Evolutionary conservation across 2,113 vertebrate species (phyloP), one percentile per base, ranked within the genome.

Genomic region (Chamaetylas fuelleborni): DNA sequence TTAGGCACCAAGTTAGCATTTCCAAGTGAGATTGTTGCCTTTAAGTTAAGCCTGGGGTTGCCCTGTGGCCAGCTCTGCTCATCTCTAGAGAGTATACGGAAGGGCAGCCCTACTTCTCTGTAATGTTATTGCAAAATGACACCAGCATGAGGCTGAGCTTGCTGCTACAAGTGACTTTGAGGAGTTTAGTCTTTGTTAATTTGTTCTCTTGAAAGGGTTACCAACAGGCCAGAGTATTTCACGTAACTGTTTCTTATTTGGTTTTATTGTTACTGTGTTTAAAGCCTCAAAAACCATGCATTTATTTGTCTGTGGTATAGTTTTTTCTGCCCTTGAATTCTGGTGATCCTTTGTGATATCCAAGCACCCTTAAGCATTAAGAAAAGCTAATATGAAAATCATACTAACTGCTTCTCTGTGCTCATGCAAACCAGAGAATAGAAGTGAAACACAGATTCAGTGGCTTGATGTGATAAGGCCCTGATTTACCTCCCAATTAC

Each of bases 401-500:
- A 45, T 48, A 73, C 22, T 65, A 78, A 70, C 47, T 23, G 51
- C 43, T 83, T 71, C 72, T 74, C 56, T 83, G 34, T 64, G 54
- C 38, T 91, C 12, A 38, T 31, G 22, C 56, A 88, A 95, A 74
- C 38, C 47, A 92, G 24, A 33, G 14, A 88, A 81, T 8, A 56
- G 85, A 78, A 86, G 25, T 18, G 34, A 92, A 92, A 36, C 38
- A 80, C 50, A 88, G 64, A 81, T 86, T 78, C 72, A 66, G 38
- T 51, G 28, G 18, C 71, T 90, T 67, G 38, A 82, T 90, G 36
- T 51, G 36, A 25, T n/a, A 87, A 81, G 50, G 42, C 47, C 54
- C 26, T 73, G 56, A 86, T 90, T 78, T 84, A 88, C 69, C 16
- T 86, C 34, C 71, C 80, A 95, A 14, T 94, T 93, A 88, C 62